Evolutionary conservation across 1,140 invertebrate species (phyloP), one percentile per base, ranked within the genome.

Genomic region (Probaryconus sp.): DNA sequence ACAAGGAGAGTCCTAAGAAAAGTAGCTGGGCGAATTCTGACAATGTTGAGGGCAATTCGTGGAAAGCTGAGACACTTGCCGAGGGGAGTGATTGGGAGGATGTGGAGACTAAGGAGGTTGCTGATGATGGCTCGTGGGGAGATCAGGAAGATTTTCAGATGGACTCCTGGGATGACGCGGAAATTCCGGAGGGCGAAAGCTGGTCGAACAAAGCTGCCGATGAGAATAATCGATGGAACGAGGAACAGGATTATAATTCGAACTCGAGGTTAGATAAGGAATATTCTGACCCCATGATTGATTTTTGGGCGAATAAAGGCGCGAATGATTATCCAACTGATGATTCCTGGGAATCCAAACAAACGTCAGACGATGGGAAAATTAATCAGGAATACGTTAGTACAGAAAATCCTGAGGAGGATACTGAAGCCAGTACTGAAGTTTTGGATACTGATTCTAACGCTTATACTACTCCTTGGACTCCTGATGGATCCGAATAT

Each of bases 241-340:
- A 17, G 10, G 35, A 58, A 28, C 3, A 26, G 9, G 9, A 35
- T 9, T 2, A 4, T 17, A 10, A 26, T 30, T 2, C 2, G 4
- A 17, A 24, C 7, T 7, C 37, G 3, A 6, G 5, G 17, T 11
- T 17, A 28, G 18, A 28, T 11, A 37, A 40, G 6, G 5, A 40
- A 16, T 17, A 1, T 1, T 13, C 31, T 6, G 11, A 13, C n/a
- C n/a, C n/a, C n/a, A n/a, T n/a, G 14, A n/a, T 16, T 1, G 28
- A 48, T 18, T 56, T 40, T 13, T 56, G 53, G 53, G n/a, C n/a
- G n/a, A 13, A 11, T 3, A 35, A n/a, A n/a, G n/a, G n/a, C n/a
- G n/a, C n/a, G n/a, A n/a, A n/a, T n/a, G n/a, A n/a, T n/a, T n/a
- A n/a, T n/a, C n/a, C n/a, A n/a, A n/a, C n/a, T n/a, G n/a, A n/a